These are phyloP conservation scores for Dione vanillae DNA, from an alignment of 2,888 invertebrate genomes.

Conservation along the genomic window DNA sequence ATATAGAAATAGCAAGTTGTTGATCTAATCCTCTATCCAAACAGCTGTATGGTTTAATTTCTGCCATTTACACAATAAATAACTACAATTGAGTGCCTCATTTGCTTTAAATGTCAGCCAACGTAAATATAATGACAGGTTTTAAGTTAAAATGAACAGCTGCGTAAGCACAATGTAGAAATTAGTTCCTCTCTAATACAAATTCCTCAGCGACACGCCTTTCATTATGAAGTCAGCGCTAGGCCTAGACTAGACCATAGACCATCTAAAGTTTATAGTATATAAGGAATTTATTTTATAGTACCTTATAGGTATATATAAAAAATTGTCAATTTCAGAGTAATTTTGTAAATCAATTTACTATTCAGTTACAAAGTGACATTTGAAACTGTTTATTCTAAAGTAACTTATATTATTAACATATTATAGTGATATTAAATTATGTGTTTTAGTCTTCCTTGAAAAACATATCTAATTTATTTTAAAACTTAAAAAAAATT, in stretches of 20 bases:
- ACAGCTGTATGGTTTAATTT: constrained; percentile 16
- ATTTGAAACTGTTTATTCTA: too few relatives aligned
- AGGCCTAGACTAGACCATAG: constrained; percentile 56
- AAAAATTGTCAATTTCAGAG: too few relatives aligned
- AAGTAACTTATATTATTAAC: too few relatives aligned
- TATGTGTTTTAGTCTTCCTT: too few relatives aligned
- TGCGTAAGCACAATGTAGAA: constrained; percentile 49
- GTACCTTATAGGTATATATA: too few relatives aligned
- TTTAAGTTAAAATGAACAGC: constrained; percentile 48
- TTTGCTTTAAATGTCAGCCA: constrained; percentile 46
- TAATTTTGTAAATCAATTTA: too few relatives aligned
- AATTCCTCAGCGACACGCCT: constrained; percentile 76
- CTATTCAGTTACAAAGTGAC: too few relatives aligned
- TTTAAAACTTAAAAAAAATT: not conserved
- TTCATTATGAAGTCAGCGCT: constrained; percentile 74
- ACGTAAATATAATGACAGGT: constrained; percentile 48
- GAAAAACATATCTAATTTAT: too few relatives aligned
- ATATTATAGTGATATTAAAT: too few relatives aligned
- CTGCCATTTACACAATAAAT: constrained; percentile 28
- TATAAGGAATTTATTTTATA: not conserved
- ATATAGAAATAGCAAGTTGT: not conserved
- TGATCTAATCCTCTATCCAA: not conserved
- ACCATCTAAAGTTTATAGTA: constrained; percentile 36
- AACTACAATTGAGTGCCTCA: constrained; percentile 28
- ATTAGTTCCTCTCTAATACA: constrained; percentile 53